Base-by-base conservation (phyloP, 2,113 vertebrate genomes). In the Rhizomys pruinosus region DNA sequence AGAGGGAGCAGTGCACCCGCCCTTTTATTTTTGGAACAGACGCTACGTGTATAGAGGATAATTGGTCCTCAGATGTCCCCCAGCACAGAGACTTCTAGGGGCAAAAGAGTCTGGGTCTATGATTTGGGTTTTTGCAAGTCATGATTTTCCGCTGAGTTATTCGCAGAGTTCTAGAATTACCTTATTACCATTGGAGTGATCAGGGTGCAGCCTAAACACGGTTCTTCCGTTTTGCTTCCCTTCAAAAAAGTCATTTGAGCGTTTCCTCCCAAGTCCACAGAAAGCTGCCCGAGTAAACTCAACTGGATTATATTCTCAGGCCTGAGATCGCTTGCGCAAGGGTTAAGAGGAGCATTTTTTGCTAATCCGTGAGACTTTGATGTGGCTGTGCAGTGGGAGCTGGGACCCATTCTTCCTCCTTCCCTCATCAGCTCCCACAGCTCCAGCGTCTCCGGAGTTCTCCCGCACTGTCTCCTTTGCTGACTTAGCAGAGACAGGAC, bases 1-100 rank as follows among this genome's bases (percentile, higher is more conserved):
- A 97, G 98, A 95, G 98, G 98, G 97, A 97, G 97, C 94, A 95
- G 79, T 20, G 19, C 8, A 15, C 66, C n/a, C 52, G 7, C 7
- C 32, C n/a, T 93, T 92, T 55, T 42, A 25, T 44, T 92, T 77
- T 52, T 29, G 42, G 69, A 23, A 3, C 76, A 13, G 42, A 39
- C 64, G 32, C 3, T 42, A 81, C 34, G 44, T 42, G n/a, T 13
- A 3, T 10, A 19, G 59, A 19, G 10, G 39, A 17, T 32, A n/a
- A 25, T 19, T 47, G 32, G 17, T 32, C 22, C 25, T 89, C 37
- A 71, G 63, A 77, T 3, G 34, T n/a, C 52, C 37, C 22, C 20
- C 23, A 71, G 73, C 66, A 84, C n/a, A 19, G 87, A 87, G 85
- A 86, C 25, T 90, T 74, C 8, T 34, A 59, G 52, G 52, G 57